Conservation (phyloP, 2,113 vertebrate species). For the Hippocampus mohnikei region DNA sequence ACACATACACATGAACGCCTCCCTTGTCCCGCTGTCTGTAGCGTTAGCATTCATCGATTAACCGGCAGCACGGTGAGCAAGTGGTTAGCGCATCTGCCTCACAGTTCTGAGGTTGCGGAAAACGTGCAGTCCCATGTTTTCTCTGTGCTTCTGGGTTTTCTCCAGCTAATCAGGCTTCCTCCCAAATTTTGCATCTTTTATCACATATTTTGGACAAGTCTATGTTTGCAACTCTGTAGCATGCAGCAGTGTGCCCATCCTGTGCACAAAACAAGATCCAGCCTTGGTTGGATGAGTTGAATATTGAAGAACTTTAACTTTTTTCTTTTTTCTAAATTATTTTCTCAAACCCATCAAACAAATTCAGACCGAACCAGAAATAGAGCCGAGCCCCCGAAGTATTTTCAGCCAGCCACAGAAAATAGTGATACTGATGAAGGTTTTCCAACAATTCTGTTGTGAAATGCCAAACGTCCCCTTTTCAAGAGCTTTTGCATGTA, state of each 20-base stretch:
- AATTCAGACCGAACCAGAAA: too few species aligned
- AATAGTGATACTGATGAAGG: background rate
- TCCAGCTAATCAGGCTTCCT: background rate
- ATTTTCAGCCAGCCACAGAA: background rate
- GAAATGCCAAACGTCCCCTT: background rate
- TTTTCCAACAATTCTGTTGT: background rate
- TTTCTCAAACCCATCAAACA: too few species aligned
- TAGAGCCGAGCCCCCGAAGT: background rate
- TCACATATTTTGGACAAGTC: too few species aligned
- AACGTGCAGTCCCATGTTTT: background rate
- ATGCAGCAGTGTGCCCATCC: too few species aligned
- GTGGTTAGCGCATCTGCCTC: background rate
- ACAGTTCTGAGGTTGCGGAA: background rate
- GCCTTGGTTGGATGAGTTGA: too few species aligned
- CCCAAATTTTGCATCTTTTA: too few species aligned
- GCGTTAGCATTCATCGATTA: background rate
- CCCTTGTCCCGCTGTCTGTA: too few species aligned
- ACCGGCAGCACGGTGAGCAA: background rate
- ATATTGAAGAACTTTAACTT: too few species aligned
- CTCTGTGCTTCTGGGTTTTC: background rate
- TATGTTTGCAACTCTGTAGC: too few species aligned
- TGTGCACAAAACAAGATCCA: too few species aligned
- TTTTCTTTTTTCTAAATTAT: too few species aligned
- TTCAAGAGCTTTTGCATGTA: background rate
- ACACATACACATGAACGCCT: background rate